Evolutionary conservation across 2,797 vertebrate species (phyloP), one percentile per base, ranked within the genome.

Genomic region (Coreius guichenoti): DNA sequence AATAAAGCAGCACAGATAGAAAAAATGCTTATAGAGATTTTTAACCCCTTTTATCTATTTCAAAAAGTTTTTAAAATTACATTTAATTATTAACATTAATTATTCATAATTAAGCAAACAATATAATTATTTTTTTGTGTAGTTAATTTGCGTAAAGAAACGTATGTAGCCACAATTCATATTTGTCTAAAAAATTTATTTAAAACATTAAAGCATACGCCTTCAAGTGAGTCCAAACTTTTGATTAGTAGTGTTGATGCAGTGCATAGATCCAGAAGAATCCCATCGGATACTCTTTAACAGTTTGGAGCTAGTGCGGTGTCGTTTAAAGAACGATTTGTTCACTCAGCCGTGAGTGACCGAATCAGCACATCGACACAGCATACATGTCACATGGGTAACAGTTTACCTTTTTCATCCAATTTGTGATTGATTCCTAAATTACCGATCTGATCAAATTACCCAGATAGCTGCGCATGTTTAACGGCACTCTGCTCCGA

Each of bases 401-500:
- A 84, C 81, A 43, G 23, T 90, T 91, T 90, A 90, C 80, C 73
- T 88, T 88, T 86, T 89, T 83, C 69, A 88, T 87, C 81, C 43
- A 73, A 89, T 89, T 80, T 83, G 47, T 87, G 87, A 90, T 81
- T 88, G 86, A 90, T 91, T 81, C 78, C 65, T 84, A 88, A 88
- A 90, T 87, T 87, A 89, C 87, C 73, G 79, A 87, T 72, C 87
- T 89, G 82, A 90, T 87, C 75, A 88, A 88, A 85, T 89, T 88
- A 90, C 26, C 43, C 73, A 89, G 81, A 79, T 87, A 84, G 83
- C 85, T 86, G 81, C 75, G 43, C 81, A 85, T 81, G 77, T 88
- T 85, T 86, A 85, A 88, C 78, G 75, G 79, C 81, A 81, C 86
- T 86, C 61, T 81, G 85, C 73, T 33, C 21, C 1, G 8, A 61